Percentiles rank a stretch among this genome's conserved stretches.
These are phyloP conservation scores for Tetragonula clypearis DNA, from an alignment of 1,140 invertebrate genomes.

Conservation along the genomic window DNA sequence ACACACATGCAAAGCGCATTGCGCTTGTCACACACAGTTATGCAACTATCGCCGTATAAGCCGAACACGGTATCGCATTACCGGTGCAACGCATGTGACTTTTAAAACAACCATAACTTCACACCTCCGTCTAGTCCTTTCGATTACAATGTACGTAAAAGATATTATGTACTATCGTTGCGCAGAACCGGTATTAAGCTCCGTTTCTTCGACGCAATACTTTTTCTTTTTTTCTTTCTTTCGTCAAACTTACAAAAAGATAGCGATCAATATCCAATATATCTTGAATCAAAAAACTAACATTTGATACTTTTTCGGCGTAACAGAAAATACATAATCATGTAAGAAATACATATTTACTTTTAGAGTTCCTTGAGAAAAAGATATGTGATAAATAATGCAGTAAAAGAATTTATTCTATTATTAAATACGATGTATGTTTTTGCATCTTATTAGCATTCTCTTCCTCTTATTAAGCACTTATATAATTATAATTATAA, in stretches of 20 bases:
- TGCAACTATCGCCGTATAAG: conserved; percentile 59
- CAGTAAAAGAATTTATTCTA: too few species aligned
- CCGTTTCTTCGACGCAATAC: neutral
- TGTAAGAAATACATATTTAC: too few species aligned
- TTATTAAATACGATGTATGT: too few species aligned
- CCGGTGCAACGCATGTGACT: conserved; percentile 56
- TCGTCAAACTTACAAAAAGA: neutral
- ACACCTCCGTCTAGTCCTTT: conserved; percentile 8
- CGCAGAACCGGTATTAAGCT: too few species aligned
- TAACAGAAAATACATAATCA: too few species aligned
- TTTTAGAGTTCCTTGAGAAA: too few species aligned
- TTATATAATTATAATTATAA: too few species aligned
- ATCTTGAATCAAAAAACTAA: too few species aligned
- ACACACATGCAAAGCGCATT: conserved; percentile 40
- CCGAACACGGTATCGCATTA: conserved; percentile 68
- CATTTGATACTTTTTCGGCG: neutral
- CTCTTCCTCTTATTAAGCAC: too few species aligned
- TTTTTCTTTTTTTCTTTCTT: neutral
- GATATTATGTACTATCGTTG: conserved; percentile 15
- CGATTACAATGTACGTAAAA: conserved; percentile 25
- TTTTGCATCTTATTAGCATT: too few species aligned
- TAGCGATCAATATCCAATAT: neutral
- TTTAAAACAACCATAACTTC: conserved; percentile 53
- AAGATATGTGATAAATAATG: too few species aligned
- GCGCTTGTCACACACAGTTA: conserved; percentile 56